A percentile compares a stretch with the other conserved stretches of the same genome.
Conservation (phyloP, 2,888 invertebrate species). For the Drosophila affinis region DNA sequence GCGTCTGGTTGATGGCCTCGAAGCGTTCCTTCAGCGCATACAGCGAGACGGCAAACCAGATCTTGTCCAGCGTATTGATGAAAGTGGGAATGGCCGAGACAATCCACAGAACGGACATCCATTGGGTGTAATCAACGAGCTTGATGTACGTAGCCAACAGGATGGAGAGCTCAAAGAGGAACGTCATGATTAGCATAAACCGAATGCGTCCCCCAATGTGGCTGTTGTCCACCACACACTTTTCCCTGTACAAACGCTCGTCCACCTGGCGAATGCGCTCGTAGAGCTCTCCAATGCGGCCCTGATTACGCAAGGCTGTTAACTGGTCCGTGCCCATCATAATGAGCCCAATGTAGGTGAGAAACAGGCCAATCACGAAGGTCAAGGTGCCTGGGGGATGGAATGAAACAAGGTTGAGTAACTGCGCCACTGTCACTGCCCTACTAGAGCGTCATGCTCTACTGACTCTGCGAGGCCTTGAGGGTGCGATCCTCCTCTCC, state of each 20-base stretch:
- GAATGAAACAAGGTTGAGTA: background rate
- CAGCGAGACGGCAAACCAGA: slow-evolving; percentile 82
- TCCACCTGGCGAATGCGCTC: slow-evolving; percentile 81
- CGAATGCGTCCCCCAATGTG: slow-evolving; percentile 70
- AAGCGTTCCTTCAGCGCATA: slow-evolving; percentile 81
- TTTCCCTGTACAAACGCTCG: slow-evolving; percentile 79
- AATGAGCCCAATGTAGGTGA: slow-evolving; percentile 82
- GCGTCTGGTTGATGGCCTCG: slow-evolving; percentile 70
- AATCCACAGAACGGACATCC: slow-evolving; percentile 77
- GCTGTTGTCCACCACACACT: slow-evolving; percentile 76
- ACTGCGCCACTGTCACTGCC: background rate
- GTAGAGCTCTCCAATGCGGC: slow-evolving; percentile 75
- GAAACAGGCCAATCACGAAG: slow-evolving; percentile 82
- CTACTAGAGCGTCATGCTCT: background rate
- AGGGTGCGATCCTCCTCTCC: slow-evolving; percentile 76
- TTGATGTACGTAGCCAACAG: slow-evolving; percentile 70
- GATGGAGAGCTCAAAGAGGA: slow-evolving; percentile 77
- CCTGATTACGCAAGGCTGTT: slow-evolving; percentile 81
- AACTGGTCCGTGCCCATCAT: slow-evolving; percentile 83
- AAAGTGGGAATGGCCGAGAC: slow-evolving; percentile 81
- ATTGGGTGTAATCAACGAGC: slow-evolving; percentile 74
- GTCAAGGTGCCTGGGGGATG: slow-evolving; percentile 80
- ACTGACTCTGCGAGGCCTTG: slow-evolving; percentile 81
- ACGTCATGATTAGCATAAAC: slow-evolving; percentile 72
- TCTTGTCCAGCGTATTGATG: slow-evolving; percentile 82